Evolutionary conservation across 2,888 invertebrate species (phyloP), one percentile per base, ranked within the genome.

Genomic region (Aphelenchoides bicaudatus): DNA sequence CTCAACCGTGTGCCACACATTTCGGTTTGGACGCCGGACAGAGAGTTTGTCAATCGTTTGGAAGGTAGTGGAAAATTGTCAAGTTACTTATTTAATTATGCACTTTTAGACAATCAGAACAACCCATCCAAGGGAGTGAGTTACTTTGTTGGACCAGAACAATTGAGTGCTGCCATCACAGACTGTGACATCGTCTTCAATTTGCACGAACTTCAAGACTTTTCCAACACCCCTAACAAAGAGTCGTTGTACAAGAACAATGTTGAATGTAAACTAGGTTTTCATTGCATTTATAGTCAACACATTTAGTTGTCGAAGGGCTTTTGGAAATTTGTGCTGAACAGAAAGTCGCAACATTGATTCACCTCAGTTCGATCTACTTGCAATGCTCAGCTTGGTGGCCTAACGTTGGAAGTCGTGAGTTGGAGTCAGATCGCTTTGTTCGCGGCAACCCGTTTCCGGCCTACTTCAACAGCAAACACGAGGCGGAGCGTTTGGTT

Each of bases 361-460:
- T 73, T 31, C 74, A 73, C 54, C 55, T 72, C 21, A 71, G 71
- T 10, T 63, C 63, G 10, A 62, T 66, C 13, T 70, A 62, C 39
- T 49, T 74, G 27, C 74, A 74, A 58, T 72, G 72, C 49, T 73
- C 74, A 13, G 61, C 62, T 30, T 58, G 62, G 10, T 75, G 72
- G 72, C 74, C 74, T 21, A 74, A 75, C 46, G 64, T 73, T 4
- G 61, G 67, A 28, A 66, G 66, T 34, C 58, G 68, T 3, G 74
- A 74, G 51, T 52, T 53, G 5, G 62, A 62, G 47, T 59, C 61
- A 16, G 34, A 38, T n/a, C 56, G 58, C 8, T 72, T 53, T 63
- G 16, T 53, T 4, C 21, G 19, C 1, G 56, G 59, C 2, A 46
- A 34, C 34, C 65, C 65, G 4, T 58, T 67, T 37, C 55, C 65